Conservation (phyloP, 2,113 vertebrate genomes). For the Regulus satrapa region DNA sequence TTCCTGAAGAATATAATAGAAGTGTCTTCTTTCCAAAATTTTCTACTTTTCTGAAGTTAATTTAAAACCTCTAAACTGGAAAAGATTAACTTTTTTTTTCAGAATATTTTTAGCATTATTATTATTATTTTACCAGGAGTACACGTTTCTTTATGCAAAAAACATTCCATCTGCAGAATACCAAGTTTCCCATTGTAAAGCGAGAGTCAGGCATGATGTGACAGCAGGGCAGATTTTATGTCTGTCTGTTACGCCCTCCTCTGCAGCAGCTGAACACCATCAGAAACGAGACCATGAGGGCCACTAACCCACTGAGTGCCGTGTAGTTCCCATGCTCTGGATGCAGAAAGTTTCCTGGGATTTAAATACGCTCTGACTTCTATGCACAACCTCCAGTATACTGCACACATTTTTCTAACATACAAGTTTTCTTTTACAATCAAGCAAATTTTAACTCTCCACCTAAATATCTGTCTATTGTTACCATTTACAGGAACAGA, state of each 20-base stretch:
- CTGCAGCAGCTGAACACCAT: neutral
- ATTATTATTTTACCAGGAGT: neutral
- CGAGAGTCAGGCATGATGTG: neutral
- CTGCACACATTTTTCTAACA: neutral
- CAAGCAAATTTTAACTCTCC: neutral
- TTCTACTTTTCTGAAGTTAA: slow-evolving; percentile 1
- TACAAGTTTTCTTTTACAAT: neutral
- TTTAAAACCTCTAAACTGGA: neutral
- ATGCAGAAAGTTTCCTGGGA: neutral
- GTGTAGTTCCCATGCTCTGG: neutral
- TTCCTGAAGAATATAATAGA: neutral
- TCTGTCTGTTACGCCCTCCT: neutral
- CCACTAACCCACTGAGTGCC: neutral
- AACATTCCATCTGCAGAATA: neutral
- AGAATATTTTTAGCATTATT: neutral
- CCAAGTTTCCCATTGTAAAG: neutral
- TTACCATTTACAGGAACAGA: neutral
- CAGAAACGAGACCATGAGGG: neutral
- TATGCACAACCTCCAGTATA: neutral
- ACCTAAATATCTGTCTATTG: neutral
- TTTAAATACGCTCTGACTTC: neutral
- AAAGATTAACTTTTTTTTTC: neutral
- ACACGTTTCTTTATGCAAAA: neutral
- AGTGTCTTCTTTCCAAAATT: neutral
- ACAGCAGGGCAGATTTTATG: neutral